These are phyloP conservation scores for Macroglossus sobrinus DNA, from an alignment of 2,113 vertebrate species.

Conservation along the genomic window DNA sequence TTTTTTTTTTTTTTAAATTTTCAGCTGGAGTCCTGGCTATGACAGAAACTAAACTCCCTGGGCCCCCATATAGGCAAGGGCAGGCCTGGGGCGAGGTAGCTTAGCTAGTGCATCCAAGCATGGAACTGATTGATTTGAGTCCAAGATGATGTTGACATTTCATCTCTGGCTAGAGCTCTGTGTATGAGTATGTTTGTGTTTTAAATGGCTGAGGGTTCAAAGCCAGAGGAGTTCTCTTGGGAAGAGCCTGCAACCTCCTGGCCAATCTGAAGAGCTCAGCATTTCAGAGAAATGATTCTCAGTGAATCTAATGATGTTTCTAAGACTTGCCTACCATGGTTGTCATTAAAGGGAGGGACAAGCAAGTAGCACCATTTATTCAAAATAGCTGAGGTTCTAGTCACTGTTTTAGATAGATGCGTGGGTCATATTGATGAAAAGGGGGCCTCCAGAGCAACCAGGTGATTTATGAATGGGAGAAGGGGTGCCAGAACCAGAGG, in stretches of 20 bases:
- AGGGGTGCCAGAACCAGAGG: accelerated
- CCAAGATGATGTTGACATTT: constrained; percentile 78
- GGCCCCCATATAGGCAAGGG: constrained; percentile 76
- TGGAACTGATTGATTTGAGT: constrained; percentile 80
- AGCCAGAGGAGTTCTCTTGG: constrained; percentile 67
- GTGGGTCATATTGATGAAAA: neutral
- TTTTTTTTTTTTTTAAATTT: constrained; percentile 39
- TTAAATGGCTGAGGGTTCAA: constrained; percentile 79
- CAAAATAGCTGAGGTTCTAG: neutral
- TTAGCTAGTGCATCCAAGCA: constrained; percentile 74
- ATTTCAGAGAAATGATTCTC: neutral
- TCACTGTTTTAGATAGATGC: neutral
- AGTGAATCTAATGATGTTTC: neutral
- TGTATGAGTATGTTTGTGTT: constrained; percentile 31
- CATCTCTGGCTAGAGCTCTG: constrained; percentile 35
- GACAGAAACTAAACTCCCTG: constrained; percentile 81
- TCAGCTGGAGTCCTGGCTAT: constrained; percentile 70
- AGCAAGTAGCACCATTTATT: neutral
- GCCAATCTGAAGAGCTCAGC: constrained; percentile 64
- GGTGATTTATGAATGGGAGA: neutral
- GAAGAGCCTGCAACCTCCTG: constrained; percentile 66
- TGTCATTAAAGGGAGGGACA: neutral
- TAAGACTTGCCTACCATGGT: neutral
- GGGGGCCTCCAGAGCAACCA: neutral
- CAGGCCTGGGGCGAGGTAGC: constrained; percentile 75